These are phyloP conservation scores for Hipposideros larvatus DNA, from an alignment of 2,797 vertebrate species.

Conservation along the genomic window DNA sequence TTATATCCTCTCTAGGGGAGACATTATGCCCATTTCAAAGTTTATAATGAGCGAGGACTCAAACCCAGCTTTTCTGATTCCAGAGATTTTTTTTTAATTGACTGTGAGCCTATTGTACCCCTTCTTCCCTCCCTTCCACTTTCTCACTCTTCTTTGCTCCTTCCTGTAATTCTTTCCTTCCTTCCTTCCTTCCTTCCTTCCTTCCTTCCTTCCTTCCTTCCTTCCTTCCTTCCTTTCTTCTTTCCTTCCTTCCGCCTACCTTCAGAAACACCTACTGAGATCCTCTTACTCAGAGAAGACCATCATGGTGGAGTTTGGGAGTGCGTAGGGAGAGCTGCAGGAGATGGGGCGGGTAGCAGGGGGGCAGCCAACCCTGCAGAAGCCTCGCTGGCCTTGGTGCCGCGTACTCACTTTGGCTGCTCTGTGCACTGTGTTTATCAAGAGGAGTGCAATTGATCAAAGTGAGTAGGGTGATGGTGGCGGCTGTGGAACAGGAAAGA, in stretches of 20 bases:
- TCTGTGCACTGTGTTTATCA: not conserved
- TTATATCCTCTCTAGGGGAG: not conserved
- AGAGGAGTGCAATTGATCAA: too few relatives aligned
- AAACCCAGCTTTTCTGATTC: not conserved
- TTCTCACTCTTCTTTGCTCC: not conserved
- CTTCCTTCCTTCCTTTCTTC: not conserved
- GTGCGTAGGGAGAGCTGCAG: not conserved
- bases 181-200: not conserved
- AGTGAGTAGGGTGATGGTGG: not conserved
- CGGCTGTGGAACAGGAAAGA: not conserved
- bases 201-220: too few relatives aligned
- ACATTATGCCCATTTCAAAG: not conserved
- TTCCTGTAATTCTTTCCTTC: not conserved
- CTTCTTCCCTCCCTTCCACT: not conserved
- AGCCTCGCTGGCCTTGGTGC: not conserved
- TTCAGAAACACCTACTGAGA: not conserved
- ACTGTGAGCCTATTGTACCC: not conserved
- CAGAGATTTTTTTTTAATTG: not conserved
- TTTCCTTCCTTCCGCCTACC: not conserved
- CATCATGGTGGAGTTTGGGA: not conserved
- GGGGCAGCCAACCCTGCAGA: not conserved
- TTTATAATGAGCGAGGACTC: not conserved
- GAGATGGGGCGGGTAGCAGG: too few relatives aligned
- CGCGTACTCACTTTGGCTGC: not conserved
- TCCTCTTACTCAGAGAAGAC: not conserved